Evolutionary conservation across 1,140 invertebrate genomes (phyloP).

Genomic region (Lasaia peninsularis): DNA sequence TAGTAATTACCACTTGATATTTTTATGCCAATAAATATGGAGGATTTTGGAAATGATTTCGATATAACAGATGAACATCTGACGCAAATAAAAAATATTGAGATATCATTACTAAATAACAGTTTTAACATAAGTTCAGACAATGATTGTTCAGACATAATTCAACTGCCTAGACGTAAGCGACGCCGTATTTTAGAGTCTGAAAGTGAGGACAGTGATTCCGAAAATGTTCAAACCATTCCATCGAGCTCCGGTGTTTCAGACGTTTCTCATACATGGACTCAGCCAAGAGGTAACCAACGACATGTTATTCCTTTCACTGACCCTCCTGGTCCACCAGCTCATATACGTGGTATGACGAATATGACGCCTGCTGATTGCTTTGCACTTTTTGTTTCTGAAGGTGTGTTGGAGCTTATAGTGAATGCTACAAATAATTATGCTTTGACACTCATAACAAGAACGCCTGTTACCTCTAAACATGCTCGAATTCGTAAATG

Average conservation of each 20-base stretch:
- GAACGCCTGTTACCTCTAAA: too few relatives aligned
- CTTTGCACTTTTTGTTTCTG: too few relatives aligned
- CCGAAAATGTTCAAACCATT: neutral
- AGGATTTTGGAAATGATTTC: neutral
- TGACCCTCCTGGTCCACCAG: too few relatives aligned
- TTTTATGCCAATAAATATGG: neutral
- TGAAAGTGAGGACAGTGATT: too few relatives aligned
- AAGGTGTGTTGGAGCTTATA: too few relatives aligned
- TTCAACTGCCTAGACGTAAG: neutral
- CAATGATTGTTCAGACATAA: neutral
- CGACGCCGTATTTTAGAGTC: neutral
- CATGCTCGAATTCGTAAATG: neutral
- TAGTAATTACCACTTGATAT: too few relatives aligned
- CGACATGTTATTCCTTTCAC: neutral
- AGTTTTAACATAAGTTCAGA: neutral
- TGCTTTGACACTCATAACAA: too few relatives aligned
- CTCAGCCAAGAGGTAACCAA: neutral
- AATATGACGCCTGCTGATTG: too few relatives aligned
- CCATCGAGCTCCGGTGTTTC: neutral
- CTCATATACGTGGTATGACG: too few relatives aligned
- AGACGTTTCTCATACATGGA: neutral
- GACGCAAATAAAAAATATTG: neutral
- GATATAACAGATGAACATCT: neutral
- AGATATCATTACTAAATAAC: neutral
- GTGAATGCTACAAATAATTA: too few relatives aligned